Percentiles rank a stretch among this genome's conserved stretches.
phyloP scores from a whole-genome alignment of 2,113 vertebrate species.

The Xenopus borealis region DNA sequence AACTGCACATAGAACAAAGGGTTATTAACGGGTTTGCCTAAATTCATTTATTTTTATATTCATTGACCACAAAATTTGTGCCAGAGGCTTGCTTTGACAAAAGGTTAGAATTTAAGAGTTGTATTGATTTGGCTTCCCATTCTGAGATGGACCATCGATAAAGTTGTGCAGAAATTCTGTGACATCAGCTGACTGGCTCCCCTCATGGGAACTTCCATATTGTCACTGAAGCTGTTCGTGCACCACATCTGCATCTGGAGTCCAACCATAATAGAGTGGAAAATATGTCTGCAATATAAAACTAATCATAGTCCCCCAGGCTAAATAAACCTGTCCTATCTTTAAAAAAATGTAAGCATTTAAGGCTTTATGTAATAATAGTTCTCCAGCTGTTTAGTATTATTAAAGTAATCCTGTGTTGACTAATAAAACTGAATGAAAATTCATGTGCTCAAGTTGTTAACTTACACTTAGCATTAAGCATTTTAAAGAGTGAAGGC shows the following conservation, averaged over 20 bases:
- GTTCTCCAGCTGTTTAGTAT: background rate
- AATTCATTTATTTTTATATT: too few species aligned
- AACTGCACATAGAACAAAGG: too few species aligned
- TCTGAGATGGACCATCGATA: slow-evolving; percentile 9
- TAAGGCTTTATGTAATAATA: slow-evolving; percentile 3
- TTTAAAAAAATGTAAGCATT: slow-evolving; percentile 10
- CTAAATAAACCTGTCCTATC: background rate
- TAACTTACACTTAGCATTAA: too few species aligned
- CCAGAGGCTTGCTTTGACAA: too few species aligned
- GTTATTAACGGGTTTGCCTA: too few species aligned
- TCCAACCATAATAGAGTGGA: background rate
- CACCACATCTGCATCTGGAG: slow-evolving; percentile 1
- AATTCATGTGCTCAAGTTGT: too few species aligned
- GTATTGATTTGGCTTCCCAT: background rate
- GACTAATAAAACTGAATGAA: too few species aligned
- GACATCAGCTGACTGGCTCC: slow-evolving; percentile 14
- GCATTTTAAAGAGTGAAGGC: too few species aligned
- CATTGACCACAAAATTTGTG: too few species aligned
- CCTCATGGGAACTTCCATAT: background rate
- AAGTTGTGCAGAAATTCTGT: slow-evolving; percentile 2
- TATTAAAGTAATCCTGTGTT: background rate
- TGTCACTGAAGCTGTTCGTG: slow-evolving; percentile 21
- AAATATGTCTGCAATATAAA: background rate
- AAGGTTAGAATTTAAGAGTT: slow-evolving; percentile 20
- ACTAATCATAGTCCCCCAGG: background rate